Conservation (phyloP, 2,113 vertebrate genomes). For the Cercopithecus mona region DNA sequence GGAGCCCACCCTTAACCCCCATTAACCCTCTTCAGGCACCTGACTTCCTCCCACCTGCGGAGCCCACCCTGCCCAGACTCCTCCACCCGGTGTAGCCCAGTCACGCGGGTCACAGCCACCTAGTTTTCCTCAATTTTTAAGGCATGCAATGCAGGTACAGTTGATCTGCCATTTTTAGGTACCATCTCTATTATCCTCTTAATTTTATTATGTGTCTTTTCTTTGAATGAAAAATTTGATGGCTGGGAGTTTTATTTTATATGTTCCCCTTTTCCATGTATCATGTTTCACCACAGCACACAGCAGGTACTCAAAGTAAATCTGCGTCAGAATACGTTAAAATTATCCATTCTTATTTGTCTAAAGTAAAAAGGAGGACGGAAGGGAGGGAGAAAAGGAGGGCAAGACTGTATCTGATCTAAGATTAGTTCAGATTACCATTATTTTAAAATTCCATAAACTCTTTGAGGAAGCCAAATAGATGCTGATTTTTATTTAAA, state of each 20-base stretch:
- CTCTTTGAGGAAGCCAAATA: neutral
- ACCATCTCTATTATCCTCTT: neutral
- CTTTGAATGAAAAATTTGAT: constrained; percentile 1
- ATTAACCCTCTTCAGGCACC: rapidly evolving
- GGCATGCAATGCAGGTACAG: neutral
- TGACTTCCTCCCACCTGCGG: neutral
- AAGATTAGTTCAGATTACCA: neutral
- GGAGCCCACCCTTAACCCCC: too few relatives aligned
- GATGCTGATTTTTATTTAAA: neutral
- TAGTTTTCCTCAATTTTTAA: neutral
- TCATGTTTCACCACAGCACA: neutral
- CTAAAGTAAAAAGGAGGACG: neutral
- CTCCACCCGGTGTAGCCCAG: too few relatives aligned
- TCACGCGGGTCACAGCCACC: too few relatives aligned
- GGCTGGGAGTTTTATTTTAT: neutral
- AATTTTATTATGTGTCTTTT: neutral
- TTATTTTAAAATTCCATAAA: neutral
- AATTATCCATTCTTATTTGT: neutral
- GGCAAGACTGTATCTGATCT: neutral
- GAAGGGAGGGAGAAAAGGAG: neutral
- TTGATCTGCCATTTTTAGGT: neutral
- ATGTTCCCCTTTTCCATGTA: too few relatives aligned
- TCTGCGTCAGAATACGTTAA: neutral
- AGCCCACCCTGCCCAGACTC: neutral
- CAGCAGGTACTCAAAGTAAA: neutral